Conservation (phyloP, 2,113 vertebrate genomes). For the Dasyurus viverrinus region DNA sequence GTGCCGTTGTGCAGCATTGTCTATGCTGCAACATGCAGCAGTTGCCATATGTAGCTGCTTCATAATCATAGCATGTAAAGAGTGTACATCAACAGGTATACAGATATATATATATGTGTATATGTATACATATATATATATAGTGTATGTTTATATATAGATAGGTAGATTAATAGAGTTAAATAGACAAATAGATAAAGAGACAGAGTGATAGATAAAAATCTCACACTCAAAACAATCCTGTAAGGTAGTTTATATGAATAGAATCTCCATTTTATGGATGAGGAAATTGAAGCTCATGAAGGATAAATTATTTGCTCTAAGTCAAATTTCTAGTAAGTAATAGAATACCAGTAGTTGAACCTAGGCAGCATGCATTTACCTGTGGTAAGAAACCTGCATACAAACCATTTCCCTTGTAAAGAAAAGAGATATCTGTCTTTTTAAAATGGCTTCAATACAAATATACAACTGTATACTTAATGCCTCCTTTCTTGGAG, state of each 20-base stretch:
- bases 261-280: not conserved
- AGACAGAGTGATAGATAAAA: too few relatives aligned
- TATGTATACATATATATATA: too few relatives aligned
- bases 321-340: not conserved
- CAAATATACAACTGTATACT: not conserved
- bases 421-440: not conserved
- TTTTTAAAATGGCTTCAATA: not conserved
- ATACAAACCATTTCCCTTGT: not conserved
- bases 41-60: too few relatives aligned
- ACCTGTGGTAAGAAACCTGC: not conserved
- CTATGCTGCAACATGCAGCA: too few relatives aligned
- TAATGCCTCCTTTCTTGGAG: slow-evolving; percentile 6
- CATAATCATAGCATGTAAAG: too few relatives aligned
- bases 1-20: too few relatives aligned
- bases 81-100: too few relatives aligned
- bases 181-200: too few relatives aligned
- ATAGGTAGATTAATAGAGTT: too few relatives aligned
- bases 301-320: not conserved
- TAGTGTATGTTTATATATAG: too few relatives aligned
- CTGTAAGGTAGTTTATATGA: not conserved
- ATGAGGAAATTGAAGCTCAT: not conserved
- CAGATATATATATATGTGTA: not conserved
- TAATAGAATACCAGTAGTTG: not conserved
- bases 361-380: not conserved
- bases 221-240: not conserved